Evolutionary conservation across 2,113 vertebrate species (phyloP).

Genomic region (Odontesthes bonariensis): DNA sequence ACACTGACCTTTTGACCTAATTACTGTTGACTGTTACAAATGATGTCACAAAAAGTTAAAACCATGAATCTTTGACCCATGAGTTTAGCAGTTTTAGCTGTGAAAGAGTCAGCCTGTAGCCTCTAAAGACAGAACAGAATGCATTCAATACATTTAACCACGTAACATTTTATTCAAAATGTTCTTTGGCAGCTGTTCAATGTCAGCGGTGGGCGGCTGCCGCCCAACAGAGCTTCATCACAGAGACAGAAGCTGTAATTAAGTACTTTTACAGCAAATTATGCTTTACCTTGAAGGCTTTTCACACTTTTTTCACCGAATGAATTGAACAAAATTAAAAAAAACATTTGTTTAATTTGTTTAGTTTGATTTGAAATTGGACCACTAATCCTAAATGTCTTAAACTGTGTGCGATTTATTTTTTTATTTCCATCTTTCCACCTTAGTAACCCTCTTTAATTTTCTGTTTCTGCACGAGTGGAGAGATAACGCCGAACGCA

Average conservation of each 20-base stretch:
- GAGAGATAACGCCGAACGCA: slow-evolving; percentile 25
- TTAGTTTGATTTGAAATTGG: not conserved
- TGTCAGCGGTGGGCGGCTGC: slow-evolving; percentile 35
- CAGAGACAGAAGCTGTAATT: slow-evolving; percentile 6
- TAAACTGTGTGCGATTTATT: not conserved
- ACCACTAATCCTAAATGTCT: not conserved
- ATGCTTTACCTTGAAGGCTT: slow-evolving; percentile 17
- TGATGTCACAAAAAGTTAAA: too few relatives aligned
- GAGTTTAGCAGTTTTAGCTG: not conserved
- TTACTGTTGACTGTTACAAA: too few relatives aligned
- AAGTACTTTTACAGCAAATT: slow-evolving; percentile 18
- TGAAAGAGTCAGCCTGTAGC: not conserved
- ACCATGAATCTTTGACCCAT: not conserved
- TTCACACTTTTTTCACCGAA: not conserved
- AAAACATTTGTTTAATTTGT: not conserved
- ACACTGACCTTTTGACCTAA: too few relatives aligned
- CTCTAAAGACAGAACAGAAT: not conserved
- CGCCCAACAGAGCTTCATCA: slow-evolving; percentile 20
- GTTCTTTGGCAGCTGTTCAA: slow-evolving; percentile 30
- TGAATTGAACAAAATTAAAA: not conserved
- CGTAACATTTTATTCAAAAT: slow-evolving; percentile 14
- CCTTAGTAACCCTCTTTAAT: slow-evolving; percentile 9
- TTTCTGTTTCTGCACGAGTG: slow-evolving; percentile 16
- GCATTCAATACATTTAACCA: not conserved
- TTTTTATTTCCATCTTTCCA: not conserved